Base-by-base conservation (phyloP, 2,797 vertebrate genomes). In the Percopsis omiscomaycus region DNA sequence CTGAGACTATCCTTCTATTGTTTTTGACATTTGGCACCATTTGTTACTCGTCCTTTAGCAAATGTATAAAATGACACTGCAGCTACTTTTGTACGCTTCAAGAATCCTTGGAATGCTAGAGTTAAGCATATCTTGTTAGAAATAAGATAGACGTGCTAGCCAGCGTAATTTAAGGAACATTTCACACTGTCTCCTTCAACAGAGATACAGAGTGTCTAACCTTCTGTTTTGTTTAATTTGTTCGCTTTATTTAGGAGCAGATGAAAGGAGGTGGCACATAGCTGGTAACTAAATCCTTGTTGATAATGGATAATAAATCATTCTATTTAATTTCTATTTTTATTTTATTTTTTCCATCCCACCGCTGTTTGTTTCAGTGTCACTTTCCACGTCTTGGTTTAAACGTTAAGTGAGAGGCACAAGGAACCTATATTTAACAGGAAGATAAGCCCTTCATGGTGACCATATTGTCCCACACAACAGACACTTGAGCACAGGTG, bases 401-500 rank as follows among this genome's bases (percentile, higher is more conserved):
- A 59, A 27, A 55, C 69, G 73, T 63, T 60, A 30, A 77, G 65
- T 28, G 22, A 66, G 42, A 75, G 59, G 64, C 61, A 66, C 49
- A 71, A 66, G 66, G 67, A 49, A 55, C 71, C 82, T 86, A 86
- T 76, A 82, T 82, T 80, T 87, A 83, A 59, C 59, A 3, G 42
- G 69, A 78, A 47, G 80, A 85, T 81, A 84, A 89, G 75, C 79
- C 61, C 66, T 61, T 71, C 61, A 70, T 78, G 81, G 78, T 71
- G 55, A 74, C 59, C 82, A 87, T 82, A 90, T 89, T 90, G 86
- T 88, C 82, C 83, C 82, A 68, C 78, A 86, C 78, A 86, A 86
- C 83, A 88, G 84, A 90, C 86, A 76, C 85, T 85, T 68, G 2
- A 69, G 80, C 84, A 82, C 87, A 89, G 86, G 87, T 90, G 89